Conservation (phyloP, 2,888 invertebrate genomes). For the Julus scanicus region DNA sequence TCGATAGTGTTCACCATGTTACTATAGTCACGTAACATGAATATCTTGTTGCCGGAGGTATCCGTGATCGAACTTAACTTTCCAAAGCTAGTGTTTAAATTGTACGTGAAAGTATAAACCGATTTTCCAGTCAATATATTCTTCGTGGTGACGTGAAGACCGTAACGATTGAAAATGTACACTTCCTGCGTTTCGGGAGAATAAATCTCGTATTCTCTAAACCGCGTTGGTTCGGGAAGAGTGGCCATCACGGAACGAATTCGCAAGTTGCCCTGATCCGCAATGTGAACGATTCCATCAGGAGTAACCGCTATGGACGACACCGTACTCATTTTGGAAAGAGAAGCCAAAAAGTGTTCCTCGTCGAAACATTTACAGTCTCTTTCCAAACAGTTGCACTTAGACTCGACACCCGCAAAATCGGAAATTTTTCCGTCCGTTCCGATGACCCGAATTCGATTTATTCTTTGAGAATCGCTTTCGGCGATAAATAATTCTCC, state of each 20-base stretch:
- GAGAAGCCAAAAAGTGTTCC: conserved; percentile 75
- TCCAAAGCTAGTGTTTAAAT: conserved; percentile 95
- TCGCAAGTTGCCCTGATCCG: conserved; percentile 79
- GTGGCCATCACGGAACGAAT: conserved; percentile 70
- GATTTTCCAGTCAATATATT: conserved; percentile 96
- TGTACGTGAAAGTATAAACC: conserved; percentile 93
- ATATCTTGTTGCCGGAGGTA: conserved; percentile 77
- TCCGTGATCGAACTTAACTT: conserved; percentile 93
- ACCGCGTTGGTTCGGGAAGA: conserved; percentile 83
- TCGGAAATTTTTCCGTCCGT: conserved; percentile 92
- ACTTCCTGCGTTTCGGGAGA: conserved; percentile 94
- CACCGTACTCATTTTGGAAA: conserved; percentile 66
- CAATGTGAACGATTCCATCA: conserved; percentile 94
- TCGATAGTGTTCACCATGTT: conserved; percentile 82
- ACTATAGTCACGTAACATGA: conserved; percentile 68
- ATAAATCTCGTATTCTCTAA: conserved; percentile 89
- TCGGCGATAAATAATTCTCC: conserved; percentile 94
- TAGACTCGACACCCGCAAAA: conserved; percentile 87
- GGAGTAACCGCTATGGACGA: conserved; percentile 89
- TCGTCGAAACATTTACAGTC: conserved; percentile 94
- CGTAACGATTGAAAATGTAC: conserved; percentile 84
- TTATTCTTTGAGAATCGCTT: conserved; percentile 79
- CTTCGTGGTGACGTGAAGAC: conserved; percentile 92
- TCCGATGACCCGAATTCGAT: conserved; percentile 86
- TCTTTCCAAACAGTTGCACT: conserved; percentile 69